These are phyloP conservation scores for Eunapius fragilis DNA, from an alignment of 37 sponge, comb jelly and placozoan genomes.

Conservation along the genomic window DNA sequence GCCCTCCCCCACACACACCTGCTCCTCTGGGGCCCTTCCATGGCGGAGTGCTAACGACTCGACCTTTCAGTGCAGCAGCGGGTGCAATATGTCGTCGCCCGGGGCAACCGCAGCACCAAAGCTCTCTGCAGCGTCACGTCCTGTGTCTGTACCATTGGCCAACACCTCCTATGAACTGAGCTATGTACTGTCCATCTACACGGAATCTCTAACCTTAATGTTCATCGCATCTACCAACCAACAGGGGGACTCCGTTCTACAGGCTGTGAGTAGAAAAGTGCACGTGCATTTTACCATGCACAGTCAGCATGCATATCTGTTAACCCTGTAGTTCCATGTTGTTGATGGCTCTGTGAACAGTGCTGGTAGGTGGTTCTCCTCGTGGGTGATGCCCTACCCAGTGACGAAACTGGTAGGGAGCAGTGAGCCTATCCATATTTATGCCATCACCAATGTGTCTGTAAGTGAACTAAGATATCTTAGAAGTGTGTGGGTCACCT, in stretches of 20 bases:
- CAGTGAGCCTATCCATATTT: background rate
- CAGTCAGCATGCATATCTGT: background rate
- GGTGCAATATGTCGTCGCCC: background rate
- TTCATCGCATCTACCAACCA: background rate
- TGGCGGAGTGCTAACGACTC: background rate
- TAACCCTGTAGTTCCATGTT: background rate
- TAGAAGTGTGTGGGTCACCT: too few relatives aligned
- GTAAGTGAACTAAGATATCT: background rate
- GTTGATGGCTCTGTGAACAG: background rate
- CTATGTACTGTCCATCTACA: background rate
- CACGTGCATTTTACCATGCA: background rate
- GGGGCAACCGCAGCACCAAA: background rate
- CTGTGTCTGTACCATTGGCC: background rate
- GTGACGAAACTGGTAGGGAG: background rate
- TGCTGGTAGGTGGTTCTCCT: background rate
- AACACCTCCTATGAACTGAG: background rate
- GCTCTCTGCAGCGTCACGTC: background rate
- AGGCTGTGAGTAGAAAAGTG: background rate
- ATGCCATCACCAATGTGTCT: background rate
- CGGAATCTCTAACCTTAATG: background rate
- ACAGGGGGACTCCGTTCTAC: background rate
- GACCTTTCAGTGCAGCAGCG: background rate
- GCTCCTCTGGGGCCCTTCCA: background rate
- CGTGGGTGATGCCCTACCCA: background rate
- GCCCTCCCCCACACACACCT: background rate